Evolutionary conservation across 2,797 vertebrate species (phyloP).

Genomic region (Emys orbicularis): DNA sequence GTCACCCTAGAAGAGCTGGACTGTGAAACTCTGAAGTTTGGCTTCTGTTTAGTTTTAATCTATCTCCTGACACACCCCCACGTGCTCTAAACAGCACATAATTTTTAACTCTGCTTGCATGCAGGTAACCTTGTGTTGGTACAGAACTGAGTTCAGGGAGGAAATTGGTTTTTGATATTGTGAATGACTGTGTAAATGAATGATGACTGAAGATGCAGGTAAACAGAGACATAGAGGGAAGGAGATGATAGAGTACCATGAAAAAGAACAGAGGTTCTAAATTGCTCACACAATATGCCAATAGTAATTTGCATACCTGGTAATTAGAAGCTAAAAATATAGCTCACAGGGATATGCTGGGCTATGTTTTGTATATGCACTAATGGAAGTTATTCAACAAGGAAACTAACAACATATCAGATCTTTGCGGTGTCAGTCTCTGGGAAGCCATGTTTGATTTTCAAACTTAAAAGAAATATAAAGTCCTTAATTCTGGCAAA

Average conservation of each 20-base stretch:
- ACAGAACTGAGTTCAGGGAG: slow-evolving; percentile 17
- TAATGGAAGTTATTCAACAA: neutral
- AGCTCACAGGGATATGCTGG: neutral
- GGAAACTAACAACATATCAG: neutral
- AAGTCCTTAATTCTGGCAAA: slow-evolving; percentile 36
- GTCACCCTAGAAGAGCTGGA: neutral
- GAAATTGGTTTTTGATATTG: slow-evolving; percentile 73
- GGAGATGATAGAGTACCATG: slow-evolving; percentile 38
- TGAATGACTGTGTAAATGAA: slow-evolving; percentile 65
- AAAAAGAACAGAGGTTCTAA: slow-evolving; percentile 45
- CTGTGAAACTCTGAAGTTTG: neutral
- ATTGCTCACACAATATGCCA: slow-evolving; percentile 44
- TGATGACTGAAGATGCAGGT: slow-evolving; percentile 54
- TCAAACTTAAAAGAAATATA: slow-evolving; percentile 48
- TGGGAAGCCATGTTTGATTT: slow-evolving; percentile 42
- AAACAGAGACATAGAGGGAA: slow-evolving; percentile 33
- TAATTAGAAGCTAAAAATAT: slow-evolving; percentile 33
- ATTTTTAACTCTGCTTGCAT: slow-evolving; percentile 7
- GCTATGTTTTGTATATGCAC: slow-evolving; percentile 2
- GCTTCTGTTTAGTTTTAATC: slow-evolving; percentile 28
- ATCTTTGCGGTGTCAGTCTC: neutral
- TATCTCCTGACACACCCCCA: neutral
- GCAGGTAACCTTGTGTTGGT: slow-evolving; percentile 42
- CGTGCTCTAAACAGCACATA: slow-evolving; percentile 21
- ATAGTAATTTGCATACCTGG: slow-evolving; percentile 48